A percentile compares a stretch with the other conserved stretches of the same genome.
Evolutionary conservation across 2,113 vertebrate species (phyloP).

Genomic region (Ptilonorhynchus violaceus): DNA sequence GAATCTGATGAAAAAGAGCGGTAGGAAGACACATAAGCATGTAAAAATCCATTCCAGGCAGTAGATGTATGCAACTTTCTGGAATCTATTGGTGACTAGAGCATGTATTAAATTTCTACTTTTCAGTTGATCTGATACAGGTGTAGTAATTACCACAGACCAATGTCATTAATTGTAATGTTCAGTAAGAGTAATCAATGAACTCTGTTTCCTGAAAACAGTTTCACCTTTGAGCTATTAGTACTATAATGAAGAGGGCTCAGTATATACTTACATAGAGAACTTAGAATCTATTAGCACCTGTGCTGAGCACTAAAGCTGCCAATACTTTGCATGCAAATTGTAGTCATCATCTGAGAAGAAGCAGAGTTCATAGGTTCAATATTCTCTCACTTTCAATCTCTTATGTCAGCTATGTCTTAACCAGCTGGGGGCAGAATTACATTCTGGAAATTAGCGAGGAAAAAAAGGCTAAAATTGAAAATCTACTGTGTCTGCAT

Average conservation of each 20-base stretch:
- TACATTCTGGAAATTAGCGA: slow-evolving; percentile 85
- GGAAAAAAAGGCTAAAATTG: slow-evolving; percentile 56
- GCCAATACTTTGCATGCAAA: slow-evolving; percentile 31
- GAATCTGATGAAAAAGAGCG: not conserved
- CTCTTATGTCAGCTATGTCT: slow-evolving; percentile 70
- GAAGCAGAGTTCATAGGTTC: slow-evolving; percentile 30
- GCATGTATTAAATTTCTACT: not conserved
- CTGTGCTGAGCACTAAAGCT: not conserved
- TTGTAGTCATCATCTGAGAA: slow-evolving; percentile 14
- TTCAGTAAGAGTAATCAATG: slow-evolving; percentile 13
- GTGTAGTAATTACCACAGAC: not conserved
- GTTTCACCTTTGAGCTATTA: slow-evolving; percentile 6
- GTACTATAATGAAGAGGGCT: not conserved
- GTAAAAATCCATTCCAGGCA: not conserved
- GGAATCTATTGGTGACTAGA: not conserved
- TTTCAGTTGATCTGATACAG: not conserved
- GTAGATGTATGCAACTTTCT: not conserved
- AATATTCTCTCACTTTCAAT: slow-evolving; percentile 42
- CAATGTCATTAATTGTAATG: slow-evolving; percentile 13
- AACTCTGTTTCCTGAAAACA: slow-evolving; percentile 26
- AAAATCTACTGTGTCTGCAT: slow-evolving; percentile 53
- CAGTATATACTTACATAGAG: not conserved
- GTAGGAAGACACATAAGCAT: not conserved
- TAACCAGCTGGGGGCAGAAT: slow-evolving; percentile 97
- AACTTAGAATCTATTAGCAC: slow-evolving; percentile 45